Evolutionary conservation across 2,888 invertebrate genomes (phyloP).

Genomic region (Matsumyia berberina): DNA sequence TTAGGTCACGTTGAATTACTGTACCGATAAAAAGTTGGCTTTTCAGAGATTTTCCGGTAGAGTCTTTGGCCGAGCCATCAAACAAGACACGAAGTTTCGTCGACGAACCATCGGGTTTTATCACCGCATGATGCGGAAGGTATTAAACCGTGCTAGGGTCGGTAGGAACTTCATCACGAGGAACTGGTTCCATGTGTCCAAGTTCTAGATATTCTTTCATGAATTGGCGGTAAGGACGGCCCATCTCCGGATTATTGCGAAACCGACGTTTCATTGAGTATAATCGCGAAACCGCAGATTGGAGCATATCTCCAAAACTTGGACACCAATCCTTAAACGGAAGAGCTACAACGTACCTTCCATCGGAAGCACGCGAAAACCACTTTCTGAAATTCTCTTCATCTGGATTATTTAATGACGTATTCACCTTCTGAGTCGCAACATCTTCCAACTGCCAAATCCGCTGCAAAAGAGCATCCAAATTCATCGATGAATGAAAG

Average conservation of each 20-base stretch:
- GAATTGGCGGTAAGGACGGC: conserved; percentile 17
- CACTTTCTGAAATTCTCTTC: conserved; percentile 29
- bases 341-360: conserved; percentile 49
- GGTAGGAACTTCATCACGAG: background rate
- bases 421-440: conserved; percentile 39
- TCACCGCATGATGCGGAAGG: conserved; percentile 72
- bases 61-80: conserved; percentile 59
- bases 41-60: conserved; percentile 44
- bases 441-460: conserved; percentile 14
- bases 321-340: conserved; percentile 43
- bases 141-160: conserved; percentile 35
- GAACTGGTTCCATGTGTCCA: conserved; percentile 39
- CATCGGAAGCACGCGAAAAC: conserved; percentile 28
- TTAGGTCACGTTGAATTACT: conserved; percentile 52
- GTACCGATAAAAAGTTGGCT: conserved; percentile 49
- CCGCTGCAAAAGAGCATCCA: background rate
- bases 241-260: conserved; percentile 10
- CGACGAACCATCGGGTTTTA: conserved; percentile 62
- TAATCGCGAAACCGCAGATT: conserved; percentile 26
- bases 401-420: too few species aligned
- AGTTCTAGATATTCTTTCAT: conserved; percentile 39
- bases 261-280: conserved; percentile 38
- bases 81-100: conserved; percentile 57
- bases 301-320: conserved; percentile 42
- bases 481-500: background rate